Evolutionary conservation across 2,888 invertebrate species (phyloP).

Genomic region (Myathropa florea): DNA sequence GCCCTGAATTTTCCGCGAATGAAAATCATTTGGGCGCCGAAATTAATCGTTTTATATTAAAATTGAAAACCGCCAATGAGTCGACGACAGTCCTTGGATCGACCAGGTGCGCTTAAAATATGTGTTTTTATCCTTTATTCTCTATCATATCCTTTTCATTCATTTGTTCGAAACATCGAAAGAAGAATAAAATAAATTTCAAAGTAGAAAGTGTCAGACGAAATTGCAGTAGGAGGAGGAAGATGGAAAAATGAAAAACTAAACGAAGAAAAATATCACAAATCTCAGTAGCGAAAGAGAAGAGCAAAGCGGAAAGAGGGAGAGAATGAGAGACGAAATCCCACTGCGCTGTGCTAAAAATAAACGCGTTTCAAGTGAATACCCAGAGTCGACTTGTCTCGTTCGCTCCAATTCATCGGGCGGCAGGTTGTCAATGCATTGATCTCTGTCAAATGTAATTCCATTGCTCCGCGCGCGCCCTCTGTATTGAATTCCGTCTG

Average conservation of each 20-base stretch:
- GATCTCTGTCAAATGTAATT: slow-evolving; percentile 61
- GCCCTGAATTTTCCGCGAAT: slow-evolving; percentile 69
- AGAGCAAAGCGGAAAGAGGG: slow-evolving; percentile 13
- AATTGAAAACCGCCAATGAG: slow-evolving; percentile 76
- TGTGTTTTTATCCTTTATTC: slow-evolving; percentile 8
- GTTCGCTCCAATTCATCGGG: slow-evolving; percentile 20
- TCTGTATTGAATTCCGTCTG: slow-evolving; percentile 25
- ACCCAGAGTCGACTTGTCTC: slow-evolving; percentile 31
- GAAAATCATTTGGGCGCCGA: slow-evolving; percentile 69
- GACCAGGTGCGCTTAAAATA: slow-evolving; percentile 74
- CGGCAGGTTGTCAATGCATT: slow-evolving; percentile 59
- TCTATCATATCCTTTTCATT: neutral
- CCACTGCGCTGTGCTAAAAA: slow-evolving; percentile 60
- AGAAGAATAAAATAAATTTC: slow-evolving; percentile 6
- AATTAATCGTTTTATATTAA: slow-evolving; percentile 58
- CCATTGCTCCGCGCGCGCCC: slow-evolving; percentile 15
- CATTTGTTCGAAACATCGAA: neutral
- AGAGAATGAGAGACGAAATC: slow-evolving; percentile 4
- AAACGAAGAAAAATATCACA: slow-evolving; percentile 3
- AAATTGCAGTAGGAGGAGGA: slow-evolving; percentile 14
- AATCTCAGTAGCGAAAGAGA: slow-evolving; percentile 47
- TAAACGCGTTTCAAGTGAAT: slow-evolving; percentile 45
- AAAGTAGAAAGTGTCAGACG: slow-evolving; percentile 65
- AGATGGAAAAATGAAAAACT: slow-evolving; percentile 10
- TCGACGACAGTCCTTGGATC: slow-evolving; percentile 78